Conservation (phyloP, 2,888 invertebrate species). For the Selenia dentaria region DNA sequence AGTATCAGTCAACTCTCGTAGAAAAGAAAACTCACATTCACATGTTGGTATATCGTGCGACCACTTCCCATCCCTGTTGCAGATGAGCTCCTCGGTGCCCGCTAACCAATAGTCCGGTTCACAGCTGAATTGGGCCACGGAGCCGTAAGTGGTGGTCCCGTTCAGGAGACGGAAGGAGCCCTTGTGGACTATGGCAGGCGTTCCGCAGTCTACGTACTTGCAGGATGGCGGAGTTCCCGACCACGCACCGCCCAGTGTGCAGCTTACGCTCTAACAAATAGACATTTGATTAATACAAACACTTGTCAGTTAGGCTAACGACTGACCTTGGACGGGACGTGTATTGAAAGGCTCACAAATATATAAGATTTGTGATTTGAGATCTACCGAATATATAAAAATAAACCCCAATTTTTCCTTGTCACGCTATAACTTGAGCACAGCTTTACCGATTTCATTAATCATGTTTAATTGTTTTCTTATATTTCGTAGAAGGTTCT, state of each 20-base stretch:
- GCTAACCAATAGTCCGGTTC: constrained; percentile 93
- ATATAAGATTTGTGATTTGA: too few species aligned
- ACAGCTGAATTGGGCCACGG: constrained; percentile 91
- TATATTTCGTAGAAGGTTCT: too few species aligned
- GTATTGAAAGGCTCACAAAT: too few species aligned
- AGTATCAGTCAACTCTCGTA: too few species aligned
- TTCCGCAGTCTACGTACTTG: constrained; percentile 94
- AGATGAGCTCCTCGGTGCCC: constrained; percentile 88
- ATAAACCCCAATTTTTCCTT: too few species aligned
- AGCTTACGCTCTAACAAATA: constrained; percentile 87
- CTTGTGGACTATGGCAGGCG: constrained; percentile 91
- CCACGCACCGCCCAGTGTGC: constrained; percentile 95
- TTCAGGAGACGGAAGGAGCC: constrained; percentile 90
- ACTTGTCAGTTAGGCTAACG: neutral
- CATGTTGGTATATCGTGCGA: constrained; percentile 94
- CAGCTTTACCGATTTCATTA: too few species aligned
- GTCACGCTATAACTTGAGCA: too few species aligned
- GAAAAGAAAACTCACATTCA: constrained; percentile 85
- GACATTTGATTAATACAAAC: neutral
- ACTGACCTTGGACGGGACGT: too few species aligned
- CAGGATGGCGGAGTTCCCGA: constrained; percentile 91
- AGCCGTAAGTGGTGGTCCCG: constrained; percentile 92
- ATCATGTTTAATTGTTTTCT: too few species aligned
- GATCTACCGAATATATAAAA: too few species aligned
- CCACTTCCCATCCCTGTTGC: constrained; percentile 95